Conservation (phyloP, 2,888 invertebrate genomes). For the Ophion costatus region DNA sequence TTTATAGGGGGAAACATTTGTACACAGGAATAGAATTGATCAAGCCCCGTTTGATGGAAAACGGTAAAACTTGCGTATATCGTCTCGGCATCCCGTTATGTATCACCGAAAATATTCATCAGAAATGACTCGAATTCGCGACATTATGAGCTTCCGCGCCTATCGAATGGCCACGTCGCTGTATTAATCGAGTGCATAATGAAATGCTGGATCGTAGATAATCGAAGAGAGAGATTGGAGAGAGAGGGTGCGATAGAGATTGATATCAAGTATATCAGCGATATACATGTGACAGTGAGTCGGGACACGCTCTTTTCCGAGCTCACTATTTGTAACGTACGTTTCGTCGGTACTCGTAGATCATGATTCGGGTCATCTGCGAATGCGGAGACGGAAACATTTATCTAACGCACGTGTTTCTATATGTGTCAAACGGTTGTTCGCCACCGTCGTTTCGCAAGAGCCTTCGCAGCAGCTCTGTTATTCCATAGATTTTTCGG, state of each 20-base stretch:
- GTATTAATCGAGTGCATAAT: neutral
- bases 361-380: constrained; percentile 76
- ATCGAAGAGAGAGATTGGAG: neutral
- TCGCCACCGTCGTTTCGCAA: neutral
- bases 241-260: neutral
- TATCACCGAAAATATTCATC: neutral
- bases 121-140: neutral
- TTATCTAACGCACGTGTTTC: neutral
- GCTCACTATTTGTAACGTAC: neutral
- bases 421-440: neutral
- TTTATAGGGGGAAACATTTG: constrained; percentile 1
- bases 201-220: neutral
- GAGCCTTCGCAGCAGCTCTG: neutral
- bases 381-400: neutral
- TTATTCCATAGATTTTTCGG: constrained; percentile 10
- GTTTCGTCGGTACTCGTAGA: constrained; percentile 79
- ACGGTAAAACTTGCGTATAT: neutral
- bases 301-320: constrained; percentile 35
- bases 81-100: neutral
- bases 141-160: no score
- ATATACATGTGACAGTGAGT: constrained; percentile 16
- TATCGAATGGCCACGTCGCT: neutral
- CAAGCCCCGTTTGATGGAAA: neutral
- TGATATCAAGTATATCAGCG: constrained; percentile 5
- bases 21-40: constrained; percentile 46